phyloP scores from a whole-genome alignment of 2,113 vertebrate genomes.

The Callochromis pleurospilus region DNA sequence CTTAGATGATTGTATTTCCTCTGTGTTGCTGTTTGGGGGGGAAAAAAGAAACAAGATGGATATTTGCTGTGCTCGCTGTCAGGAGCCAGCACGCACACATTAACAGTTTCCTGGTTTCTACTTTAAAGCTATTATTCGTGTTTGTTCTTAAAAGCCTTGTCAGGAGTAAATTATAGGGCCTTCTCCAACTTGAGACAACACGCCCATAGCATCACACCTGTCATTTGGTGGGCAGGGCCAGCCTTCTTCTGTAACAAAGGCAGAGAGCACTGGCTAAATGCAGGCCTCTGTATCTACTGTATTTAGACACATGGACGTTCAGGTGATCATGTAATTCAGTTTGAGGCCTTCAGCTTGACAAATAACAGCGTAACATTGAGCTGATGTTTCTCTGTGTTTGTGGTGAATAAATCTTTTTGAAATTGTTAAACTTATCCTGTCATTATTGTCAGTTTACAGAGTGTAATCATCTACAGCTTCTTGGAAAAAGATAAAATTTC shows the following conservation, averaged over 20 bases:
- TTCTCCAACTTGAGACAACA: not conserved
- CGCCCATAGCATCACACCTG: not conserved
- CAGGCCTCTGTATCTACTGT: not conserved
- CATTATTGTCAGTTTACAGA: not conserved
- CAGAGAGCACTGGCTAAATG: not conserved
- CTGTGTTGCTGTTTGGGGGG: not conserved
- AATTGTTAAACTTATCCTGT: not conserved
- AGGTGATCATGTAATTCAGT: not conserved
- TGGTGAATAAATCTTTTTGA: not conserved
- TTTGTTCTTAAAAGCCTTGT: slow-evolving; percentile 21
- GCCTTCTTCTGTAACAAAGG: slow-evolving; percentile 5
- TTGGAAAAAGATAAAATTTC: not conserved
- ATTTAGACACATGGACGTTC: not conserved
- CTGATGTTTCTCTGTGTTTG: not conserved
- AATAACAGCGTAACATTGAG: not conserved
- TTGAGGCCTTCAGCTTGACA: not conserved
- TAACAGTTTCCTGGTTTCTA: not conserved
- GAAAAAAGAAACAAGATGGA: fast-evolving
- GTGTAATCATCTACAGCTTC: not conserved
- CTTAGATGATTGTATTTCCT: not conserved
- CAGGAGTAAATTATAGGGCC: slow-evolving; percentile 38
- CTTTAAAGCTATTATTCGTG: not conserved
- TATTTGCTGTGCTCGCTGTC: not conserved
- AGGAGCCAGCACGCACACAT: not conserved
- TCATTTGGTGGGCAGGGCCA: slow-evolving; percentile 32